Evolutionary conservation across 2,888 invertebrate species (phyloP).

Genomic region (Koerneria pararmatus): DNA sequence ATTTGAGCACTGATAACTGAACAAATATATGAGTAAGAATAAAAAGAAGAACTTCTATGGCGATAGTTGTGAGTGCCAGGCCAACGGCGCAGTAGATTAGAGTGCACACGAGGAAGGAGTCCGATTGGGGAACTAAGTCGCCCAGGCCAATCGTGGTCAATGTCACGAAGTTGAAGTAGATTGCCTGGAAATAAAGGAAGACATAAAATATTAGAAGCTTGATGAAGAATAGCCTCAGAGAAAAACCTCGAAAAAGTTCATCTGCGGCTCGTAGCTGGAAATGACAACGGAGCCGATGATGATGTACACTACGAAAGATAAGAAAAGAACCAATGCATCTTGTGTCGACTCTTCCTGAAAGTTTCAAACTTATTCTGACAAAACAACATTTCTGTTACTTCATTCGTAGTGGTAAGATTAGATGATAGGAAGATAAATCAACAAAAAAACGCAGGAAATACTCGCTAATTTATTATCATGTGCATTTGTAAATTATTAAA

Average conservation of each 20-base stretch:
- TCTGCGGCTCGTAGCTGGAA: conserved; percentile 50
- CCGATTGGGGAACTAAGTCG: conserved; percentile 51
- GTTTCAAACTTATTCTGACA: too few relatives aligned
- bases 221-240: background rate
- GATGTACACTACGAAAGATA: conserved; percentile 52
- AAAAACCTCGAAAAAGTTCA: conserved; percentile 47
- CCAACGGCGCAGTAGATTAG: conserved; percentile 52
- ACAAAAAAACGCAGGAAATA: background rate
- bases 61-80: conserved; percentile 53
- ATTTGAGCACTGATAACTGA: too few relatives aligned
- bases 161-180: conserved; percentile 57
- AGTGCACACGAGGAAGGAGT: conserved; percentile 40
- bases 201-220: background rate
- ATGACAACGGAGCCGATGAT: conserved; percentile 48
- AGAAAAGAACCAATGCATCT: conserved; percentile 43
- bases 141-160: conserved; percentile 55
- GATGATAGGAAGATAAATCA: background rate
- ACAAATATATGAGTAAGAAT: too few relatives aligned
- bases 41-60: conserved; percentile 34
- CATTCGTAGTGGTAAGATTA: background rate
- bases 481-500: background rate
- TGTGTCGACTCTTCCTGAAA: conserved; percentile 19
- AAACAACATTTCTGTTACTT: background rate
- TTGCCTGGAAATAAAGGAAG: conserved; percentile 33
- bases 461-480: background rate